Conservation (phyloP, 2,113 vertebrate species). For the Capreolus pygargus region DNA sequence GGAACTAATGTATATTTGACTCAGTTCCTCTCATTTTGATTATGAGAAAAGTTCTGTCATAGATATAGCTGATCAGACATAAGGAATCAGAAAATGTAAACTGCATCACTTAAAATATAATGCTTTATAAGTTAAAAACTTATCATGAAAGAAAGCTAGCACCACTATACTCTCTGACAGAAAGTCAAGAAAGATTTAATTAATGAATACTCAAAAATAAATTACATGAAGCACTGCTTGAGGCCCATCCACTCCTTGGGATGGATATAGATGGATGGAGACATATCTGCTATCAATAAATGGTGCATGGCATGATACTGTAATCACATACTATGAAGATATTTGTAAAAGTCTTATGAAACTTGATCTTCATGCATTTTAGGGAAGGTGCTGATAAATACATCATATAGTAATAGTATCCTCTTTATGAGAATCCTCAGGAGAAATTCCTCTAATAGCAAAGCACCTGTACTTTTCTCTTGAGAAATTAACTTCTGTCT, state of each 20-base stretch:
- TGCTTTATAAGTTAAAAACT: neutral
- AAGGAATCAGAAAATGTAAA: neutral
- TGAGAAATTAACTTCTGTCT: neutral
- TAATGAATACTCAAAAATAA: neutral
- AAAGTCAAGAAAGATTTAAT: neutral
- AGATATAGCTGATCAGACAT: neutral
- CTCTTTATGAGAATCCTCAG: neutral
- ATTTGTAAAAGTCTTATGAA: neutral
- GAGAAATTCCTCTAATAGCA: neutral
- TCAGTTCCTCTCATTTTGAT: neutral
- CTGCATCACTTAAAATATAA: neutral
- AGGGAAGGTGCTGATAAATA: neutral
- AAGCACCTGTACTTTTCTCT: neutral
- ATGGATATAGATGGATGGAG: neutral
- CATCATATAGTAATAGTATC: neutral
- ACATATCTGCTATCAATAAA: neutral
- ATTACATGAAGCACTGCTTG: neutral
- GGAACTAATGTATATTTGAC: neutral
- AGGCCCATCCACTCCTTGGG: neutral
- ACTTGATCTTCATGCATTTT: neutral
- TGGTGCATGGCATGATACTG: neutral
- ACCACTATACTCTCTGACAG: neutral
- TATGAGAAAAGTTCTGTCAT: neutral
- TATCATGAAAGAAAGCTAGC: neutral
- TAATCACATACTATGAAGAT: neutral